Percentiles rank a stretch among this genome's conserved stretches.
These are phyloP conservation scores for Philereme transversata DNA, from an alignment of 2,888 invertebrate species.

Conservation along the genomic window DNA sequence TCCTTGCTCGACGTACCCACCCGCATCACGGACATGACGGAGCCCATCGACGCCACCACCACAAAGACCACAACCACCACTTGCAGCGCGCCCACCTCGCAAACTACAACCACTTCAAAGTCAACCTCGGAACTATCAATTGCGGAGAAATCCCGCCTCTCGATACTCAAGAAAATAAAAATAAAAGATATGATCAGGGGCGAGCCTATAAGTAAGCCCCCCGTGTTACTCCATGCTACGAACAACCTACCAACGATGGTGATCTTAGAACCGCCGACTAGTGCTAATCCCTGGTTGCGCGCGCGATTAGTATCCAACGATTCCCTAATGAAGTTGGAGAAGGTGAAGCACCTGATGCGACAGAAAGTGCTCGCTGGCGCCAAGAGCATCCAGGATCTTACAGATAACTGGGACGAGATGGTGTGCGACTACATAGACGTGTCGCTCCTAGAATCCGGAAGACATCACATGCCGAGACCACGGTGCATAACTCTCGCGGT, in stretches of 20 bases:
- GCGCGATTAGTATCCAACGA: constrained; percentile 53
- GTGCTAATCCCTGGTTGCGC: constrained; percentile 46
- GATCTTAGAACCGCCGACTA: constrained; percentile 60
- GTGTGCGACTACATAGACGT: constrained; percentile 73
- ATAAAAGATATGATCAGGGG: constrained; percentile 55
- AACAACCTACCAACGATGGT: constrained; percentile 60
- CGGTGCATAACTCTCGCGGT: background rate
- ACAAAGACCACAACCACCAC: constrained; percentile 8
- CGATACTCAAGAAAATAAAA: constrained; percentile 67
- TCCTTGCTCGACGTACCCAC: constrained; percentile 13
- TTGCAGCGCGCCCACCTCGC: background rate
- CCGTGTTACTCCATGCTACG: constrained; percentile 68
- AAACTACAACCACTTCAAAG: constrained; percentile 6
- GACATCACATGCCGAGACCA: background rate
- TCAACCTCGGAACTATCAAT: constrained; percentile 50
- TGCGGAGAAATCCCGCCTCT: constrained; percentile 68
- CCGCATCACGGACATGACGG: constrained; percentile 3
- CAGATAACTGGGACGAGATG: constrained; percentile 70
- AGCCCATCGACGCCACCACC: constrained; percentile 16
- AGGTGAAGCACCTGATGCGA: constrained; percentile 68
- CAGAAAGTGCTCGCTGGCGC: constrained; percentile 63
- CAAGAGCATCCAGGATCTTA: constrained; percentile 63
- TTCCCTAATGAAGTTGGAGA: constrained; percentile 51
- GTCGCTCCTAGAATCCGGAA: constrained; percentile 38
- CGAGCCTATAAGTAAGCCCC: constrained; percentile 58